phyloP scores from a whole-genome alignment of 2,797 vertebrate species.

The Sebastes umbrosus region DNA sequence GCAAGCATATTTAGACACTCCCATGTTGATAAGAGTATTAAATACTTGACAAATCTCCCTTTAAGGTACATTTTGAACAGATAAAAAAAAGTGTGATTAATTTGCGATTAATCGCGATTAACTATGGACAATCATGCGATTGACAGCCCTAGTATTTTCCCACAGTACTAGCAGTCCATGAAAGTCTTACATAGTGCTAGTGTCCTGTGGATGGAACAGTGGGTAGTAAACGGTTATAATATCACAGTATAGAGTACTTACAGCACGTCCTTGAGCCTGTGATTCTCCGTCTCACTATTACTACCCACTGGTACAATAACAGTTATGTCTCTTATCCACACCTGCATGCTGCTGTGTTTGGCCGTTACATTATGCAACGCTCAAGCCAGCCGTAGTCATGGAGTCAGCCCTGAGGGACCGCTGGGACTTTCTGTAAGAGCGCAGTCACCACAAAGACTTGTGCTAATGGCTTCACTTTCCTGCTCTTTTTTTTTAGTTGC shows the following conservation, averaged over 20 bases:
- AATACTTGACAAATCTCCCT: no score
- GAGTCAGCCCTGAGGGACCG: constrained; percentile 49
- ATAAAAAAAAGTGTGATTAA: no score
- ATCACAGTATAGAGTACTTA: neutral
- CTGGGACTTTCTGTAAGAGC: constrained; percentile 30
- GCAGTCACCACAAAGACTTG: constrained; percentile 1
- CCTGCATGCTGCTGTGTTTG: constrained; percentile 35
- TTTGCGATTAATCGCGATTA: no score
- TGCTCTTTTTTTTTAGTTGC: neutral
- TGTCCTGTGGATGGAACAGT: neutral
- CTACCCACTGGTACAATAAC: neutral
- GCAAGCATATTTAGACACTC: no score
- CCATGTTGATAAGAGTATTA: no score
- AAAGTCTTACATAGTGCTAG: neutral
- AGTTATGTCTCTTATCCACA: neutral
- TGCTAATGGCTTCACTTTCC: constrained; percentile 25
- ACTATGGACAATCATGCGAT: no score
- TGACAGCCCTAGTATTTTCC: no score
- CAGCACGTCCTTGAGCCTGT: neutral
- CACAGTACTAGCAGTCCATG: neutral
- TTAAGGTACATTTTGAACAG: no score
- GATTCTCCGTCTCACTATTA: neutral
- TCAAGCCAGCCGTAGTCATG: constrained; percentile 58
- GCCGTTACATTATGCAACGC: constrained; percentile 27
- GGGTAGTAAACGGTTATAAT: neutral